Conservation (phyloP, 2,888 invertebrate genomes). For the Hyalella azteca region DNA sequence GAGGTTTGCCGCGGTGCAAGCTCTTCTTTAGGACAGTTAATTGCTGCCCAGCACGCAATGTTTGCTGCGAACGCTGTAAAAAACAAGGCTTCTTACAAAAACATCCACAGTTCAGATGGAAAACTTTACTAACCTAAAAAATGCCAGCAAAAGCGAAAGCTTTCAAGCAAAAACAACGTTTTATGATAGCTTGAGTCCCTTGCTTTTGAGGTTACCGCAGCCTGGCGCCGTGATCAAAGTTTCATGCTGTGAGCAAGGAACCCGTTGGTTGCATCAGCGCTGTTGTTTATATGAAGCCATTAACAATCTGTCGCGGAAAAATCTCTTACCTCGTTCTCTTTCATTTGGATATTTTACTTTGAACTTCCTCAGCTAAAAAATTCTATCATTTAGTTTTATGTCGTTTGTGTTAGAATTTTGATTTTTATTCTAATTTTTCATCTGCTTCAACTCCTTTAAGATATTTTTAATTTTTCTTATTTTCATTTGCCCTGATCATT, state of each 20-base stretch:
- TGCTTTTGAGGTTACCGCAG: conserved; percentile 3
- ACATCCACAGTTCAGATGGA: conserved; percentile 23
- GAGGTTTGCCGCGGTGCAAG: not conserved
- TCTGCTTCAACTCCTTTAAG: no score
- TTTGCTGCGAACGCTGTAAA: conserved; percentile 12
- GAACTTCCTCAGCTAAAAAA: no score
- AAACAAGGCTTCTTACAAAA: not conserved
- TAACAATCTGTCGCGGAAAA: not conserved
- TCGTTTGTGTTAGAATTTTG: no score
- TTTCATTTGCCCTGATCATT: no score
- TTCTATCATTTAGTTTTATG: no score
- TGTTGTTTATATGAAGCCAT: not conserved
- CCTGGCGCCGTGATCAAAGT: not conserved
- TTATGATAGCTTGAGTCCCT: not conserved
- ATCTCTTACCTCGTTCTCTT: no score
- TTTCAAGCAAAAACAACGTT: conserved; percentile 2
- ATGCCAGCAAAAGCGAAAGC: not conserved
- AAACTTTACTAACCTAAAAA: not conserved
- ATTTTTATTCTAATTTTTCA: no score
- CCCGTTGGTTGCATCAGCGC: no score
- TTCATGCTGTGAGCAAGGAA: no score
- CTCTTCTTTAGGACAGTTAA: conserved; percentile 28
- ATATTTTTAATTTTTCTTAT: no score
- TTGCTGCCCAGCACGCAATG: conserved; percentile 23
- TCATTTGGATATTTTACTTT: no score